A percentile compares a stretch with the other conserved stretches of the same genome.
These are phyloP conservation scores for Scaeva pyrastri DNA, from an alignment of 2,888 invertebrate genomes.

Conservation along the genomic window DNA sequence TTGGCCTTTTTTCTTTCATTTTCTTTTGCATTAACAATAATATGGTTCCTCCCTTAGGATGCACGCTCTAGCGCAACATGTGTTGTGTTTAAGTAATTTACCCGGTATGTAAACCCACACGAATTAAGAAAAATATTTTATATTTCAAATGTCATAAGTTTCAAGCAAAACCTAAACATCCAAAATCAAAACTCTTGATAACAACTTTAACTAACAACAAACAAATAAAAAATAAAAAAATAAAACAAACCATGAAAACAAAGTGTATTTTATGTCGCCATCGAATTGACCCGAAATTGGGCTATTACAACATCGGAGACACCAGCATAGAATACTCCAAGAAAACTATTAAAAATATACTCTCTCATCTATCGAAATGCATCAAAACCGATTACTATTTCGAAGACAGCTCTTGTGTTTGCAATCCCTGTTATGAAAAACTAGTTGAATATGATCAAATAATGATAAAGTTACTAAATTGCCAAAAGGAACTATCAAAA, in stretches of 20 bases:
- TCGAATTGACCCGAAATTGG: conserved; percentile 61
- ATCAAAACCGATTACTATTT: conserved; percentile 79
- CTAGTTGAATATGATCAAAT: conserved; percentile 80
- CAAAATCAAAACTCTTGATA: too few species aligned
- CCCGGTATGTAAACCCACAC: too few species aligned
- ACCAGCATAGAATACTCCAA: conserved; percentile 80
- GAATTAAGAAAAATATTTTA: too few species aligned
- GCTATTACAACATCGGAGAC: conserved; percentile 78
- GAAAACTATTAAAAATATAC: conserved; percentile 80
- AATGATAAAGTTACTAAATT: conserved; percentile 80
- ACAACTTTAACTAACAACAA: too few species aligned
- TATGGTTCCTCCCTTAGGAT: too few species aligned
- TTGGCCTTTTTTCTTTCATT: too few species aligned
- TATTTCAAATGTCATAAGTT: too few species aligned
- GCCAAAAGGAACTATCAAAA: conserved; percentile 79
- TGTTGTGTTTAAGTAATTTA: too few species aligned
- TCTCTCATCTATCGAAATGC: conserved; percentile 80
- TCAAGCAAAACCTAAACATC: too few species aligned
- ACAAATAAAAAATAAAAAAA: too few species aligned
- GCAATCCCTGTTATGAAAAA: conserved; percentile 79
- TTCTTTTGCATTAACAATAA: too few species aligned
- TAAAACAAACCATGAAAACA: neutral
- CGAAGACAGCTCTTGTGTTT: conserved; percentile 78
- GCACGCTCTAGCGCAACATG: too few species aligned
- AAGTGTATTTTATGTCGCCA: conserved; percentile 50